phyloP scores from a whole-genome alignment of 1,140 invertebrate species.

The Euura saliciscinereae region DNA sequence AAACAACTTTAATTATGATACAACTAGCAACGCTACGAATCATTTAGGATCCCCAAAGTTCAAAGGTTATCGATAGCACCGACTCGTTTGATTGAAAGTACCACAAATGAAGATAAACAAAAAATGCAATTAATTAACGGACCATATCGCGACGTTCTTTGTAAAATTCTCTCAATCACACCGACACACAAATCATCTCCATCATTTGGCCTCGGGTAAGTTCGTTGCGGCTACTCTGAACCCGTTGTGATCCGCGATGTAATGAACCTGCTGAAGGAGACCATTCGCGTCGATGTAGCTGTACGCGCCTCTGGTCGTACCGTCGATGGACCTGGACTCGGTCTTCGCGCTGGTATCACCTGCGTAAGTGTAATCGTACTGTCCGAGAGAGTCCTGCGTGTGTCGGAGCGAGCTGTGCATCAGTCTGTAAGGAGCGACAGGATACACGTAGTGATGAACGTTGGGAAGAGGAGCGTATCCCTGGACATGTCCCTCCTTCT shows the following conservation, averaged over 20 bases:
- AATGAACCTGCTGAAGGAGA: slow-evolving; percentile 68
- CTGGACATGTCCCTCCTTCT: neutral
- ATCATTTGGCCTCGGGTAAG: slow-evolving; percentile 60
- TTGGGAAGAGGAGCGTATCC: neutral
- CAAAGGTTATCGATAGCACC: too few species aligned
- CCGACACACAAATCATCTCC: too few species aligned
- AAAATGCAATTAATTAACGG: too few species aligned
- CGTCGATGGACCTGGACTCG: slow-evolving; percentile 69
- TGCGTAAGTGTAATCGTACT: slow-evolving; percentile 70
- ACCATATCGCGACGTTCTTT: too few species aligned
- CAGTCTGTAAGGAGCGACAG: slow-evolving; percentile 42
- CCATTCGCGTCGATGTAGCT: slow-evolving; percentile 75
- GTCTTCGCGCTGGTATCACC: slow-evolving; percentile 70
- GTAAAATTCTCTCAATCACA: too few species aligned
- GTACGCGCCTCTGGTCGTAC: slow-evolving; percentile 71
- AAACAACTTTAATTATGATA: too few species aligned
- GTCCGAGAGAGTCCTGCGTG: slow-evolving; percentile 69
- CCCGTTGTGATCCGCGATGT: slow-evolving; percentile 71
- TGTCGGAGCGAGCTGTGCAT: slow-evolving; percentile 58
- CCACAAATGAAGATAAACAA: too few species aligned
- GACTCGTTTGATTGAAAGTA: too few species aligned
- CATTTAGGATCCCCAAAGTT: too few species aligned
- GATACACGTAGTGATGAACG: slow-evolving; percentile 35
- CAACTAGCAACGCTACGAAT: too few species aligned
- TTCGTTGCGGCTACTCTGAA: slow-evolving; percentile 72